Conservation (phyloP, 2,113 vertebrate species). For the Alouatta palliata region DNA sequence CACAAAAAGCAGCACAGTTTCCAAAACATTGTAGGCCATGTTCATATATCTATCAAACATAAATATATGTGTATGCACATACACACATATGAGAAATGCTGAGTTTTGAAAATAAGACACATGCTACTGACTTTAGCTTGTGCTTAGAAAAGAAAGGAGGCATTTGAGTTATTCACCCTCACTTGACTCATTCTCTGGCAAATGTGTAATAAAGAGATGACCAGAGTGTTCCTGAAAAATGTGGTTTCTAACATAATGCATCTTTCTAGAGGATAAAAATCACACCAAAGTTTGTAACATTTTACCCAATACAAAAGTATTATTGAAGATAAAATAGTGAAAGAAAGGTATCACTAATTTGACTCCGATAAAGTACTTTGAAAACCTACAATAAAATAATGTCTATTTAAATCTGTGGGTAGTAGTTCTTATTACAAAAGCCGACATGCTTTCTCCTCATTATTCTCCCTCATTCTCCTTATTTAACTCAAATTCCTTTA, state of each 20-base stretch:
- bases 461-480: neutral
- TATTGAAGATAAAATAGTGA: neutral
- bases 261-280: neutral
- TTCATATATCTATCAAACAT: neutral
- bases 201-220: neutral
- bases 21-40: neutral
- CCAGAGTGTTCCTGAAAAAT: neutral
- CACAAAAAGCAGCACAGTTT: neutral
- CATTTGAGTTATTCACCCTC: neutral
- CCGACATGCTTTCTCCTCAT: neutral
- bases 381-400: neutral
- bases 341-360: neutral
- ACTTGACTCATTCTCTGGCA: neutral
- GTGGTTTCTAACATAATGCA: neutral
- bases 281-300: neutral
- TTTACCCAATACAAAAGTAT: neutral
- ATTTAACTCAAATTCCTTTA: constrained; percentile 54
- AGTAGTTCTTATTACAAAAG: neutral
- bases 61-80: neutral
- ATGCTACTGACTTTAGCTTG: neutral
- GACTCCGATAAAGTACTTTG: neutral
- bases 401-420: neutral
- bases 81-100: neutral
- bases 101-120: neutral
- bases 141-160: neutral